Evolutionary conservation across 2,113 vertebrate species (phyloP).

Genomic region (Forbesichthys agassizii): DNA sequence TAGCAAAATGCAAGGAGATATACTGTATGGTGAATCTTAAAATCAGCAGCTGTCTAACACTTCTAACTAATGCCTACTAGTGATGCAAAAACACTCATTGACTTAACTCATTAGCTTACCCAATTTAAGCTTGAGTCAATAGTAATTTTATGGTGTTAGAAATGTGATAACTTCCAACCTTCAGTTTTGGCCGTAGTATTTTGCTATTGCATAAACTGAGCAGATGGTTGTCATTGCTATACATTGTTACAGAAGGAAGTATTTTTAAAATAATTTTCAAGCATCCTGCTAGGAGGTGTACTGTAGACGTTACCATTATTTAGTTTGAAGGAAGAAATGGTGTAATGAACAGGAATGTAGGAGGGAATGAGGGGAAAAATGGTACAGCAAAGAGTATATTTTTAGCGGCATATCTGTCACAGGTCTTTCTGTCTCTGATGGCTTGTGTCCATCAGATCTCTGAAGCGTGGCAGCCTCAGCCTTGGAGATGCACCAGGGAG

Average conservation of each 20-base stretch:
- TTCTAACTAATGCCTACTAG: too few species aligned
- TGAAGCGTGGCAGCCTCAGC: slow-evolving; percentile 76
- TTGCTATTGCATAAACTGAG: too few species aligned
- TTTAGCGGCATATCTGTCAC: slow-evolving; percentile 73
- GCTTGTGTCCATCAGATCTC: slow-evolving; percentile 70
- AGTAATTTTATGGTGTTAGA: neutral
- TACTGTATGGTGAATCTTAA: neutral
- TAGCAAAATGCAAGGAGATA: neutral
- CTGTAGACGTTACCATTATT: neutral
- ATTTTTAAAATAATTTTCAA: too few species aligned
- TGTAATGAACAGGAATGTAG: neutral
- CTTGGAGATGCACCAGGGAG: slow-evolving; percentile 73
- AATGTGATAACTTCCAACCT: too few species aligned
- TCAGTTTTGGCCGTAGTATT: too few species aligned
- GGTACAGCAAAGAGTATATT: slow-evolving; percentile 50
- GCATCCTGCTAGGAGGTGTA: too few species aligned
- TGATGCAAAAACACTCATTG: neutral
- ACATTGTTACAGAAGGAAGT: too few species aligned
- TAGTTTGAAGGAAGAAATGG: neutral
- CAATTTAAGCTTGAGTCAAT: neutral
- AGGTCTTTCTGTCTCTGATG: slow-evolving; percentile 61
- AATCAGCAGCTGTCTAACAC: too few species aligned
- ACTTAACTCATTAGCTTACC: neutral
- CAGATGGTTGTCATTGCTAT: too few species aligned
- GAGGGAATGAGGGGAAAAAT: slow-evolving; percentile 32